Conservation (phyloP, 2,113 vertebrate genomes). For the Monarcha castaneiventris region DNA sequence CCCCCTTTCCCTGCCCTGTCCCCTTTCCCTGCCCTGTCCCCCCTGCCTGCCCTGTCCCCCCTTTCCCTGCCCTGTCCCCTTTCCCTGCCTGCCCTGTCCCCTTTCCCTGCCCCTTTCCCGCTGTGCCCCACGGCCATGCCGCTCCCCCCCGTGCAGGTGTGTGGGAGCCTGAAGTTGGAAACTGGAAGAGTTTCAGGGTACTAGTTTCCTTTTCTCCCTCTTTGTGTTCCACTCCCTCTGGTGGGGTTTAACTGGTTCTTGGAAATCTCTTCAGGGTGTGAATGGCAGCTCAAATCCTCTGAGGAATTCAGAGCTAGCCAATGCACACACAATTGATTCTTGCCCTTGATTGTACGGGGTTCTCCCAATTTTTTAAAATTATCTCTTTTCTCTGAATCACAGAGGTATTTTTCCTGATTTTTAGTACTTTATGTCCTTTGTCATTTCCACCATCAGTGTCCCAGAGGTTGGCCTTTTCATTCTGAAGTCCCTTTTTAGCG, state of each 20-base stretch:
- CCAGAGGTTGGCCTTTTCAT: background rate
- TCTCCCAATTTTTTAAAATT: background rate
- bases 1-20: background rate
- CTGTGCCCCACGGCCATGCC: fast-evolving
- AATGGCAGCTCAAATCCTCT: background rate
- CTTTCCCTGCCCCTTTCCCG: background rate
- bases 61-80: no score
- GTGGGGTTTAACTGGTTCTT: background rate
- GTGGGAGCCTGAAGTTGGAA: background rate
- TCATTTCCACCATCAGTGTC: background rate
- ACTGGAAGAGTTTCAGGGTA: background rate
- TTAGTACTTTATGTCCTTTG: background rate
- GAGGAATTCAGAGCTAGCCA: background rate
- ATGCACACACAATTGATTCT: background rate
- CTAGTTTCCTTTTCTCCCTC: background rate
- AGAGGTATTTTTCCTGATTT: background rate
- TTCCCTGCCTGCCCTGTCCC: no score
- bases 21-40: background rate
- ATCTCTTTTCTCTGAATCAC: background rate
- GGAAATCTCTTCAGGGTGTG: background rate
- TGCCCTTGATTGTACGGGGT: background rate
- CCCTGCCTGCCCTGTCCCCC: background rate
- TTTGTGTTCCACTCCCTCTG: background rate
- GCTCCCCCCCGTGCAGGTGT: background rate
- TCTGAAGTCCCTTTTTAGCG: background rate